These are phyloP conservation scores for Mya arenaria DNA, from an alignment of 1,140 invertebrate species.

Conservation along the genomic window DNA sequence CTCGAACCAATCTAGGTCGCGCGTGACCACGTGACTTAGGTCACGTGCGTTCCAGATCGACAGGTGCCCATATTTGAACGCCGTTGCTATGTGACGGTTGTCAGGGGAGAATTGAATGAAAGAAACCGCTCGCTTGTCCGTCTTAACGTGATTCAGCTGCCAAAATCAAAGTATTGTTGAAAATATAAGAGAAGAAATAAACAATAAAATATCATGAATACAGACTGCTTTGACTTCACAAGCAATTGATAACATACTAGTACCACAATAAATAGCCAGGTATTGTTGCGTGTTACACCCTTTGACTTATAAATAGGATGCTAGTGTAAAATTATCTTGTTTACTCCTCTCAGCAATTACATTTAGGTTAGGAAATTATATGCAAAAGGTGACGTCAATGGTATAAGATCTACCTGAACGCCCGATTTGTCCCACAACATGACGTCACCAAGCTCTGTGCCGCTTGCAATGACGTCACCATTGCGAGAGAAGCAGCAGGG, in stretches of 20 bases:
- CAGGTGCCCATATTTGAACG: slow-evolving; percentile 34
- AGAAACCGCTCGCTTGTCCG: slow-evolving; percentile 6
- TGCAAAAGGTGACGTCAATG: not conserved
- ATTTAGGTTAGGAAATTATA: too few relatives aligned
- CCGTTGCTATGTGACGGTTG: slow-evolving; percentile 36
- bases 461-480: slow-evolving; percentile 36
- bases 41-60: slow-evolving; percentile 25
- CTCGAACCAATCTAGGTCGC: not conserved
- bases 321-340: too few relatives aligned
- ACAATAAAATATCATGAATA: too few relatives aligned
- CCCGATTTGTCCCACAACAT: slow-evolving; percentile 42
- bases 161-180: too few relatives aligned
- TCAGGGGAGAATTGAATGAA: slow-evolving; percentile 49
- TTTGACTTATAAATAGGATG: too few relatives aligned
- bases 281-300: too few relatives aligned
- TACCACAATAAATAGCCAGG: too few relatives aligned
- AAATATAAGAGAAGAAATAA: too few relatives aligned
- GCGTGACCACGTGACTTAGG: slow-evolving; percentile 1
- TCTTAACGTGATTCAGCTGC: slow-evolving; percentile 4
- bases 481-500: slow-evolving; percentile 34
- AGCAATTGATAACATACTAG: too few relatives aligned
- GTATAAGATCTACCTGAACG: slow-evolving; percentile 18
- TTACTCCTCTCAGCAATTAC: too few relatives aligned
- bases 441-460: slow-evolving; percentile 46
- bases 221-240: too few relatives aligned